Evolutionary conservation across 2,888 invertebrate species (phyloP).

Genomic region (Cacoxenus indagator): DNA sequence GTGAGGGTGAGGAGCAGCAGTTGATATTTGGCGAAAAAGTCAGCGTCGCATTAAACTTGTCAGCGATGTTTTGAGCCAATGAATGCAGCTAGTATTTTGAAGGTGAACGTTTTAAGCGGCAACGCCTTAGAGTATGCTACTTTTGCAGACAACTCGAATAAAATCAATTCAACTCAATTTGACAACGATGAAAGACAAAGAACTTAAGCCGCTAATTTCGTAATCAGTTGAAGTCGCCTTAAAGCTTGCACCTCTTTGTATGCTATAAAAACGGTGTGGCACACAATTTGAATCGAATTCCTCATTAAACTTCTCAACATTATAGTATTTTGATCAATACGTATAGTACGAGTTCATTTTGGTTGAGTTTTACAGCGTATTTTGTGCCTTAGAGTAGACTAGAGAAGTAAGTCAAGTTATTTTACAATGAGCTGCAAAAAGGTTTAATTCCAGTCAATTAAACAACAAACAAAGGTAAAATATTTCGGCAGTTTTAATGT

Average conservation of each 20-base stretch:
- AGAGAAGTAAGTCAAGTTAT: too few species aligned
- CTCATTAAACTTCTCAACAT: too few species aligned
- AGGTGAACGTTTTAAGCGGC: neutral
- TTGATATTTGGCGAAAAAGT: neutral
- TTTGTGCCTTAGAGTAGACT: too few species aligned
- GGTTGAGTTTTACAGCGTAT: too few species aligned
- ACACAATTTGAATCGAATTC: too few species aligned
- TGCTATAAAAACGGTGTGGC: neutral
- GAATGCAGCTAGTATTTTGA: neutral
- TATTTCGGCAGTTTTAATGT: too few species aligned
- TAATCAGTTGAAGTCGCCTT: neutral
- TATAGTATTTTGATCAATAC: too few species aligned
- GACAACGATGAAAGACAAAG: too few species aligned
- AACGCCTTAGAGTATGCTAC: neutral
- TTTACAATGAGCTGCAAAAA: too few species aligned
- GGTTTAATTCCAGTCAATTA: neutral
- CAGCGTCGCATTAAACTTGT: slow-evolving; percentile 48
- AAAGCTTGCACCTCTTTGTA: neutral
- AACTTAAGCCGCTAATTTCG: neutral
- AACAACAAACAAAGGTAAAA: neutral
- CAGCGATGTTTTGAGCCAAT: slow-evolving; percentile 45
- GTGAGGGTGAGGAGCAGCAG: neutral
- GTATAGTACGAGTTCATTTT: too few species aligned
- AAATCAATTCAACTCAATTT: too few species aligned
- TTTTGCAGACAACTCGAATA: too few species aligned